Percentiles rank a stretch among this genome's conserved stretches.
phyloP scores from a whole-genome alignment of 2,797 vertebrate species.

The Podargus strigoides region DNA sequence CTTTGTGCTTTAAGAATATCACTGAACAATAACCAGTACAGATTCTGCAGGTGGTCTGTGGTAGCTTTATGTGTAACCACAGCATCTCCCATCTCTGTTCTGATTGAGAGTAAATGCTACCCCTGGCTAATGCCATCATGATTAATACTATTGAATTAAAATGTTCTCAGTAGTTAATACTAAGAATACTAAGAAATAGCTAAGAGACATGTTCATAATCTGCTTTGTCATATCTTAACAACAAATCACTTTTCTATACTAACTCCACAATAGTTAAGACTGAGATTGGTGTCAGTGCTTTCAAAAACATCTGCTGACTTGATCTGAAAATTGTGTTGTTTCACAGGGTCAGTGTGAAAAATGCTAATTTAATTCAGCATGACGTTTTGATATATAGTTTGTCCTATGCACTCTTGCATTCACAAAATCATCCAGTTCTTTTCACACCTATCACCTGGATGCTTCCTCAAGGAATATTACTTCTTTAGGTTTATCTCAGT shows the following conservation, averaged over 20 bases:
- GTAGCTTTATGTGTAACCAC: background rate
- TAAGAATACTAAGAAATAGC: background rate
- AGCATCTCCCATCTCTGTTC: background rate
- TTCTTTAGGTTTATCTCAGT: background rate
- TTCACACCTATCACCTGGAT: background rate
- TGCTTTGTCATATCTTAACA: background rate
- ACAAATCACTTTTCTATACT: background rate
- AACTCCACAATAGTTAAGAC: background rate
- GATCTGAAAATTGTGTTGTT: background rate
- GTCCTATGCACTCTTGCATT: background rate
- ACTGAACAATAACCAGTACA: background rate
- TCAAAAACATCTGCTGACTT: background rate
- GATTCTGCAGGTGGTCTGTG: background rate
- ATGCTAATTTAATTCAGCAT: background rate
- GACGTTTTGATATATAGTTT: background rate
- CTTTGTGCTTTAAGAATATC: background rate
- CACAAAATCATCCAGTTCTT: background rate
- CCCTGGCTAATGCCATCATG: background rate
- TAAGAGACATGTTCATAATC: background rate
- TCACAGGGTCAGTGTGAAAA: background rate
- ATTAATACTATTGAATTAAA: conserved; percentile 9
- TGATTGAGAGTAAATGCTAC: background rate
- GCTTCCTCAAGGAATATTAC: background rate
- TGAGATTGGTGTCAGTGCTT: background rate
- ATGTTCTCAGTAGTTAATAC: background rate